These are phyloP conservation scores for Megalopta genalis DNA, from an alignment of 1,140 invertebrate genomes.

Conservation along the genomic window DNA sequence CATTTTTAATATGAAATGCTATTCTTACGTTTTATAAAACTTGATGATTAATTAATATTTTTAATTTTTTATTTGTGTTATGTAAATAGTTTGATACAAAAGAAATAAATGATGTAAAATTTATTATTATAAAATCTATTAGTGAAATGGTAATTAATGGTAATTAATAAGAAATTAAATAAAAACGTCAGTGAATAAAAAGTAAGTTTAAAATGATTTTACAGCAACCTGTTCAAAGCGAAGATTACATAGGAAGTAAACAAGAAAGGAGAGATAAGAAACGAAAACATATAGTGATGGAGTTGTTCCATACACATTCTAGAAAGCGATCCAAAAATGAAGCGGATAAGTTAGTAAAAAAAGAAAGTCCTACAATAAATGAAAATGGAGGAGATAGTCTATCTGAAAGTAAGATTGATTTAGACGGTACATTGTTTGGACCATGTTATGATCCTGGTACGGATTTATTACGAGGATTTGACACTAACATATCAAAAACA, in stretches of 20 bases:
- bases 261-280: slow-evolving; percentile 86
- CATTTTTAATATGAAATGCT: neutral
- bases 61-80: neutral
- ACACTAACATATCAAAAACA: slow-evolving; percentile 54
- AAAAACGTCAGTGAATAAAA: neutral
- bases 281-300: slow-evolving; percentile 85
- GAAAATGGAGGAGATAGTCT: slow-evolving; percentile 48
- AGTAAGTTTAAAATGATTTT: slow-evolving; percentile 26
- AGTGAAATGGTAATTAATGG: neutral
- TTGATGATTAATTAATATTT: neutral
- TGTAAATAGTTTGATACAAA: neutral
- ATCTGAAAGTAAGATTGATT: slow-evolving; percentile 55
- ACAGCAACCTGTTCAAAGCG: slow-evolving; percentile 64
- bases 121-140: neutral
- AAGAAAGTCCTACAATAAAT: slow-evolving; percentile 48
- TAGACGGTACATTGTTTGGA: slow-evolving; percentile 56
- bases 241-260: slow-evolving; percentile 80
- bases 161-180: neutral
- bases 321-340: slow-evolving; percentile 71
- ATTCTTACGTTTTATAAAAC: neutral
- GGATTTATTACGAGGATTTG: slow-evolving; percentile 64
- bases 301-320: slow-evolving; percentile 82
- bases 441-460: slow-evolving; percentile 66
- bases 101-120: neutral
- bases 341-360: slow-evolving; percentile 73